Evolutionary conservation across 2,888 invertebrate genomes (phyloP).

Genomic region (Eupithecia insigniata): DNA sequence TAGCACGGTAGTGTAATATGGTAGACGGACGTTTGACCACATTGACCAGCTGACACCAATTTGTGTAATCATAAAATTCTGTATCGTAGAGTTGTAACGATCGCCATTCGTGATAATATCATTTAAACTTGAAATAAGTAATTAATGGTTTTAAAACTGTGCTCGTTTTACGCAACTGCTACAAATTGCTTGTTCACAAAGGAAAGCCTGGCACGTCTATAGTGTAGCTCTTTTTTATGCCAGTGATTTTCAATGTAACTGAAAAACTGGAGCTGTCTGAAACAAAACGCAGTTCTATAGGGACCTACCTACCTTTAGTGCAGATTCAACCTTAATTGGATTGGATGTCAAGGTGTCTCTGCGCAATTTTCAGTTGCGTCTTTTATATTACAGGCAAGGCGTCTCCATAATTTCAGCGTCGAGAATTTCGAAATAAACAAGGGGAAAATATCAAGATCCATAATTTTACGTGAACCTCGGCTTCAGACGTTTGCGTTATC

Average conservation of each 20-base stretch:
- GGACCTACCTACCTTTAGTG: conserved; percentile 35
- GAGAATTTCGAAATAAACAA: conserved; percentile 51
- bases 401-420: conserved; percentile 50
- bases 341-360: conserved; percentile 52
- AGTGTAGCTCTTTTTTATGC: conserved; percentile 4
- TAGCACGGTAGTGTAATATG: not conserved
- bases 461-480: conserved; percentile 30
- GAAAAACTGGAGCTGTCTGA: conserved; percentile 13
- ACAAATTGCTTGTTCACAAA: not conserved
- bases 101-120: conserved; percentile 1
- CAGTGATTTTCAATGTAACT: conserved; percentile 15
- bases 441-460: conserved; percentile 39
- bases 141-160: not conserved
- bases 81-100: conserved; percentile 5
- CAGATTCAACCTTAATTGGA: conserved; percentile 59
- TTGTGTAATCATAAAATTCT: conserved; percentile 12
- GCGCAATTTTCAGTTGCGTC: conserved; percentile 60
- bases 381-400: conserved; percentile 50
- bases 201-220: not conserved
- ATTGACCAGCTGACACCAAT: conserved; percentile 14
- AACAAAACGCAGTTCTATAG: conserved; percentile 17
- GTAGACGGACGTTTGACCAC: not conserved
- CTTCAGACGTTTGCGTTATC: conserved; percentile 25
- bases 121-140: conserved; percentile 14
- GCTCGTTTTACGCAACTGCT: not conserved